phyloP scores from a whole-genome alignment of 2,797 vertebrate genomes.

The Pseudochaenichthys georgianus region DNA sequence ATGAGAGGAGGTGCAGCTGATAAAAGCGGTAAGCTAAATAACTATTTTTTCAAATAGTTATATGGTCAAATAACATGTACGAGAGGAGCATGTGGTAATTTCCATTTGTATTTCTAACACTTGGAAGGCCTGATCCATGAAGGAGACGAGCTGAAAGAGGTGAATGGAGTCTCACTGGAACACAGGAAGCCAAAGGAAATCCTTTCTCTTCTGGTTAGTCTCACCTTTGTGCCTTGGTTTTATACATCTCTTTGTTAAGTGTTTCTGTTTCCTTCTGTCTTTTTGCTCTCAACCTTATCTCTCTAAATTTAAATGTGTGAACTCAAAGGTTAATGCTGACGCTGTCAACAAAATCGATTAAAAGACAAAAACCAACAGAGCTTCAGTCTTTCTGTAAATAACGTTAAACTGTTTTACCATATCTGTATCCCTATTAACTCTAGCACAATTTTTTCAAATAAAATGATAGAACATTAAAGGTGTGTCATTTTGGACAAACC shows the following conservation, averaged over 20 bases:
- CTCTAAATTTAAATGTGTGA: not conserved
- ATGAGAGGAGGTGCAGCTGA: constrained; percentile 94
- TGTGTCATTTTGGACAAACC: too few species aligned
- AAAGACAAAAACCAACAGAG: constrained; percentile 1
- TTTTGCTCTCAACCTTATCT: not conserved
- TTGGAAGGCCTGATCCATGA: constrained; percentile 92
- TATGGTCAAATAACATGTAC: too few species aligned
- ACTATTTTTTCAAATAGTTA: not conserved
- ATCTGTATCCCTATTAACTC: not conserved
- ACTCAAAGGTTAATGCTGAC: not conserved
- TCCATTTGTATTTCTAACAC: constrained; percentile 28
- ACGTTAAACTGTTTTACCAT: not conserved
- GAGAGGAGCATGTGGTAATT: constrained; percentile 1
- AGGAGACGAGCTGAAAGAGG: constrained; percentile 94
- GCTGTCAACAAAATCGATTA: not conserved
- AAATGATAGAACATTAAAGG: not conserved
- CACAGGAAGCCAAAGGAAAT: constrained; percentile 93
- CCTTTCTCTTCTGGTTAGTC: constrained; percentile 91
- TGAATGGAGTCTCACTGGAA: constrained; percentile 92
- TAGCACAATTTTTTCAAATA: not conserved
- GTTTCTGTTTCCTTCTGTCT: not conserved
- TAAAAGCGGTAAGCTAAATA: constrained; percentile 87
- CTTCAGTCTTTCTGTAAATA: not conserved
- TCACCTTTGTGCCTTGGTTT: not conserved
- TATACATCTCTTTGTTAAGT: not conserved